A percentile compares a stretch with the other conserved stretches of the same genome.
These are phyloP conservation scores for Sesamia inferens DNA, from an alignment of 2,888 invertebrate species.

Conservation along the genomic window DNA sequence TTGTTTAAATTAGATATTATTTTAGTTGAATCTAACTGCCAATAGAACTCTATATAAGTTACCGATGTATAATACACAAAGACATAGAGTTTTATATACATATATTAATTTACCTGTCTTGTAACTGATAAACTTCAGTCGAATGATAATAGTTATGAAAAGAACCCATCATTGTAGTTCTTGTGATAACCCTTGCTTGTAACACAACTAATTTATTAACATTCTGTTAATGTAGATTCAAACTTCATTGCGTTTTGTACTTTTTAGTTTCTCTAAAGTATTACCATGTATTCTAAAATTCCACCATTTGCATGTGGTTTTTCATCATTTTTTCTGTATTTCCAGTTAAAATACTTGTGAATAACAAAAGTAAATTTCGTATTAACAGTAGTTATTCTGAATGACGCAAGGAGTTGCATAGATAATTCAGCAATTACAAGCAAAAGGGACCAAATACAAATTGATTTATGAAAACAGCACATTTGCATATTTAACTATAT, in stretches of 20 bases:
- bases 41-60: slow-evolving; percentile 84
- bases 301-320: slow-evolving; percentile 78
- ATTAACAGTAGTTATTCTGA: slow-evolving; percentile 81
- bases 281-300: slow-evolving; percentile 64
- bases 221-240: slow-evolving; percentile 73
- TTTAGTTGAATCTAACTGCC: slow-evolving; percentile 82
- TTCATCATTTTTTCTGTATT: slow-evolving; percentile 68
- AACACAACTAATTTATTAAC: slow-evolving; percentile 89
- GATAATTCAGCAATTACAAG: slow-evolving; percentile 86
- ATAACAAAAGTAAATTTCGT: slow-evolving; percentile 77
- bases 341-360: slow-evolving; percentile 75
- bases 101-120: slow-evolving; percentile 73
- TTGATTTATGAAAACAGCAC: slow-evolving; percentile 77
- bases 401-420: slow-evolving; percentile 74
- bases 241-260: slow-evolving; percentile 64
- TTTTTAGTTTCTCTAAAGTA: slow-evolving; percentile 57
- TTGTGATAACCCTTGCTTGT: slow-evolving; percentile 90
- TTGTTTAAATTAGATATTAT: slow-evolving; percentile 75
- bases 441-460: slow-evolving; percentile 89
- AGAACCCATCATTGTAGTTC: slow-evolving; percentile 76
- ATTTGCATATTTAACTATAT: slow-evolving; percentile 73
- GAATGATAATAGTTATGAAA: slow-evolving; percentile 68
- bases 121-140: slow-evolving; percentile 68
- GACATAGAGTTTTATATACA: slow-evolving; percentile 76
- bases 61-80: slow-evolving; percentile 86